phyloP scores from a whole-genome alignment of 2,888 invertebrate genomes.

The Drosophila austrosaltans region DNA sequence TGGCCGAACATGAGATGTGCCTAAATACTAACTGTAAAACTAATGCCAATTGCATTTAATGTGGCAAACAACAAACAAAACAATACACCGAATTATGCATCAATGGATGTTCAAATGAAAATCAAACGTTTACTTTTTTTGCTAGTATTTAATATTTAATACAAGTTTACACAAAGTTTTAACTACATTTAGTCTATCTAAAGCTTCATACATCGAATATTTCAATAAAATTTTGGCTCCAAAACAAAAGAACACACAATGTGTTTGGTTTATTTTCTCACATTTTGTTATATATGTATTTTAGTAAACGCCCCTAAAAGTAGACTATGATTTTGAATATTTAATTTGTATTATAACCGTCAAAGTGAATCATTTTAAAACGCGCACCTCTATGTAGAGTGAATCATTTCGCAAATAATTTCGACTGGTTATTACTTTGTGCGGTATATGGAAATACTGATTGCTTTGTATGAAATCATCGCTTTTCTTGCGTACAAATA shows the following conservation, averaged over 20 bases:
- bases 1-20: neutral
- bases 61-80: neutral
- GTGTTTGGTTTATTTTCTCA: neutral
- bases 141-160: neutral
- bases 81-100: conserved; percentile 7
- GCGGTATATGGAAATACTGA: conserved; percentile 83
- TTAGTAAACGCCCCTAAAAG: neutral
- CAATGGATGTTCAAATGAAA: neutral
- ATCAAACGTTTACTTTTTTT: too few species aligned
- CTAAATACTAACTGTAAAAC: neutral
- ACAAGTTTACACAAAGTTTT: neutral
- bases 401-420: conserved; percentile 82
- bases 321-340: neutral
- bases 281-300: neutral
- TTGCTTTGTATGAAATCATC: conserved; percentile 82
- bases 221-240: too few species aligned
- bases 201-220: neutral
- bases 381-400: conserved; percentile 81
- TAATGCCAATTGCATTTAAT: conserved; percentile 8
- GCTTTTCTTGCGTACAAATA: conserved; percentile 85
- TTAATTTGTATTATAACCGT: neutral
- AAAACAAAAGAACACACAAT: too few species aligned
- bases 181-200: neutral
- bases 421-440: conserved; percentile 78
- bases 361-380: conserved; percentile 61